A percentile compares a stretch with the other conserved stretches of the same genome.
These are phyloP conservation scores for Otolemur garnettii DNA, from an alignment of 2,113 vertebrate species.

Conservation along the genomic window DNA sequence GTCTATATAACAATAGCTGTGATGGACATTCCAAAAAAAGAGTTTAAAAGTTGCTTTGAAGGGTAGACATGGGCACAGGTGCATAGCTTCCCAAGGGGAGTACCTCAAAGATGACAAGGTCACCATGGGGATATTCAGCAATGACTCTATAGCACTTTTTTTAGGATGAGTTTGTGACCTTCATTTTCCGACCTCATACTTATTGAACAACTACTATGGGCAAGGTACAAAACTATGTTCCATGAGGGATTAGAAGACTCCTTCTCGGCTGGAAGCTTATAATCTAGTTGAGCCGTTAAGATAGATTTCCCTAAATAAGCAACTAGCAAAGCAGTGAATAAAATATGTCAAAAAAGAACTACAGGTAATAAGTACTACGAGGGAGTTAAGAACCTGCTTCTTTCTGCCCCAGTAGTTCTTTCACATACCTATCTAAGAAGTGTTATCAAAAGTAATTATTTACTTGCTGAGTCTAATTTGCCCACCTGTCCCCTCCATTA, in stretches of 20 bases:
- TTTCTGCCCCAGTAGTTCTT: background rate
- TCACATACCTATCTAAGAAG: background rate
- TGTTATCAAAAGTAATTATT: constrained; percentile 45
- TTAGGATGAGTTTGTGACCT: too few species aligned
- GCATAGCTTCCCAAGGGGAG: too few species aligned
- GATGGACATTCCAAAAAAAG: too few species aligned
- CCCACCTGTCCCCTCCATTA: background rate
- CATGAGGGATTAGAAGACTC: background rate
- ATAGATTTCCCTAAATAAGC: constrained; percentile 14
- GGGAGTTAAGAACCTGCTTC: background rate
- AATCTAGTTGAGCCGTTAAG: background rate
- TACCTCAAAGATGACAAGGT: too few species aligned
- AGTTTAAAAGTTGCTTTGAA: too few species aligned
- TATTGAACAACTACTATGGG: background rate
- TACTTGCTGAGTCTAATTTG: background rate
- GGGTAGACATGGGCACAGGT: too few species aligned
- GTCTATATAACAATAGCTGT: background rate
- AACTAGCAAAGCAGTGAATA: constrained; percentile 42
- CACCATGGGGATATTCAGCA: too few species aligned
- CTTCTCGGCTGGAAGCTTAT: background rate
- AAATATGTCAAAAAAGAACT: constrained; percentile 10
- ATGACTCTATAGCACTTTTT: too few species aligned
- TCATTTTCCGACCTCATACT: background rate
- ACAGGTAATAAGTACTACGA: constrained; percentile 17
- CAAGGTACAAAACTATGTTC: background rate